A percentile compares a stretch with the other conserved stretches of the same genome.
Conservation (phyloP, 2,888 invertebrate species). For the Bruchidius siliquastri region DNA sequence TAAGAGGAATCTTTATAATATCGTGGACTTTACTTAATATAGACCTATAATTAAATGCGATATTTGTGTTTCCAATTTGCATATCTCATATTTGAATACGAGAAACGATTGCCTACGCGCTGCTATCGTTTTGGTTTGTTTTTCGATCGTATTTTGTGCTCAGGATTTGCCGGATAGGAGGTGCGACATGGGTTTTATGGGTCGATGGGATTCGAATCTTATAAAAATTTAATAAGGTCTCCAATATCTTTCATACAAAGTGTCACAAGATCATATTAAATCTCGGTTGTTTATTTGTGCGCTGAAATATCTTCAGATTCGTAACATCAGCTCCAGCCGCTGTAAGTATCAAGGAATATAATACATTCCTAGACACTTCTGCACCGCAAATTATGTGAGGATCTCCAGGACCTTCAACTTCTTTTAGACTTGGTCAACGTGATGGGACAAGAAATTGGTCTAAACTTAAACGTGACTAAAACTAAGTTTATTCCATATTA, state of each 20-base stretch:
- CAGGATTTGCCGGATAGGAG: not conserved
- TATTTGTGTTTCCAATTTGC: slow-evolving; percentile 43
- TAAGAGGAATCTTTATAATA: slow-evolving; percentile 30
- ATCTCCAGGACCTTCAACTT: too few relatives aligned
- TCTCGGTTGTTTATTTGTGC: too few relatives aligned
- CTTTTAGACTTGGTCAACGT: too few relatives aligned
- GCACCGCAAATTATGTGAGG: too few relatives aligned
- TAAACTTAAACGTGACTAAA: too few relatives aligned
- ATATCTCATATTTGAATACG: slow-evolving; percentile 28
- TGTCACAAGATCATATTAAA: too few relatives aligned
- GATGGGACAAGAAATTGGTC: too few relatives aligned
- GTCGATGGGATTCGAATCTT: not conserved
- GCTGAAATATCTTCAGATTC: too few relatives aligned
- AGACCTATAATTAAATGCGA: slow-evolving; percentile 39
- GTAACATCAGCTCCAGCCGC: too few relatives aligned
- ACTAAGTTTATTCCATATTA: too few relatives aligned
- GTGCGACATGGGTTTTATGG: not conserved
- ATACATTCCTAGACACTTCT: too few relatives aligned
- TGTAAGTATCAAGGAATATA: too few relatives aligned
- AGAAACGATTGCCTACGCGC: not conserved
- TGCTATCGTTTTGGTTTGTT: slow-evolving; percentile 5
- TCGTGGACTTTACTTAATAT: slow-evolving; percentile 20
- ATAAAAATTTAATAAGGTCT: not conserved
- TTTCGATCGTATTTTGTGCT: slow-evolving; percentile 16
- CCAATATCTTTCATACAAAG: not conserved